Evolutionary conservation across 2,797 vertebrate species (phyloP).

Genomic region (Choloepus didactylus): DNA sequence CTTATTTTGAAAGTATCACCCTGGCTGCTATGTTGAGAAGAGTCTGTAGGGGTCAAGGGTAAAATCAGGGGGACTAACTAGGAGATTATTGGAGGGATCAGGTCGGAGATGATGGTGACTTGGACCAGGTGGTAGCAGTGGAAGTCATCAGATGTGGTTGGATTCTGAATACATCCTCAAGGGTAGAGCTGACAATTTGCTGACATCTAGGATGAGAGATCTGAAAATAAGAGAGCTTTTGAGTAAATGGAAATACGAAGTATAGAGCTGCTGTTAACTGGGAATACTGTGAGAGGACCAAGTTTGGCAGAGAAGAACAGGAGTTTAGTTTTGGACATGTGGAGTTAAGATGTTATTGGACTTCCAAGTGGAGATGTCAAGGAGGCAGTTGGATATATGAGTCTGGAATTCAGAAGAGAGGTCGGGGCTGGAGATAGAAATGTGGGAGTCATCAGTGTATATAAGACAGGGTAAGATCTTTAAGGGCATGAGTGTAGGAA

Average conservation of each 20-base stretch:
- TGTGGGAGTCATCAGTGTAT: neutral
- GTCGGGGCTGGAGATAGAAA: neutral
- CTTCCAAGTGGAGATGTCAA: neutral
- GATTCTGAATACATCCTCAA: neutral
- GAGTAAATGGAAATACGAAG: neutral
- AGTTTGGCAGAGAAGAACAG: neutral
- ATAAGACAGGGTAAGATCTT: neutral
- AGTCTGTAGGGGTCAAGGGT: neutral
- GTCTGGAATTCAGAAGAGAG: neutral
- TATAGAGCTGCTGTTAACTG: neutral
- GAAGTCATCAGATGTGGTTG: neutral
- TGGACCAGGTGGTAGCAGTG: neutral
- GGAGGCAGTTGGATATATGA: neutral
- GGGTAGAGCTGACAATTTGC: neutral
- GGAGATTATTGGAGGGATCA: neutral
- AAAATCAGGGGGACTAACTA: neutral
- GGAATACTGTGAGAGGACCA: neutral
- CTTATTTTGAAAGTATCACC: neutral
- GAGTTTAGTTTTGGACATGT: neutral
- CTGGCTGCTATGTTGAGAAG: neutral
- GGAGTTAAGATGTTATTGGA: neutral
- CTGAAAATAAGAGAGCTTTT: neutral
- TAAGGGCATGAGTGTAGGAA: neutral
- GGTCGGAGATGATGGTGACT: neutral
- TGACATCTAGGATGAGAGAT: neutral